Evolutionary conservation across 1,140 invertebrate genomes (phyloP), one percentile per base, ranked within the genome.

Genomic region (Lucilia sericata): DNA sequence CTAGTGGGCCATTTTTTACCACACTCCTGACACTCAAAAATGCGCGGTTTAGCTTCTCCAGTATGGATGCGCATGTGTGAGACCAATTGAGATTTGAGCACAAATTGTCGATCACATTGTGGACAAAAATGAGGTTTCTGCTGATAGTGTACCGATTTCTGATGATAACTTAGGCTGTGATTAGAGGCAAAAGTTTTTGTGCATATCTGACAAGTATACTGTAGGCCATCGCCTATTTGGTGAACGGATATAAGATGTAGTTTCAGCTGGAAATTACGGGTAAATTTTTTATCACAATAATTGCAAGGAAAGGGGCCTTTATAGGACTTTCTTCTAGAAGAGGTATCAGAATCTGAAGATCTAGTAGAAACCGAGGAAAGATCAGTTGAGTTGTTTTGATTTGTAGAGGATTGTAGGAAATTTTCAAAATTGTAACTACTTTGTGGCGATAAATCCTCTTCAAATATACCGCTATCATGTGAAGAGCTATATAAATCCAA

Each of bases 81-180:
- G 1, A 87, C 87, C 9, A 93, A 87, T 84, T 93, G 92, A 19
- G 92, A 93, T n/a, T 90, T 88, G 5, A 91, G 85, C 83, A 92
- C 91, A 82, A 91, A 93, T 7, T 89, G 87, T 5, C 91, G 91
- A 0, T 92, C 91, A 84, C 92, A 93, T 4, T 88, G 86, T 9
- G 87, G 86, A 55, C 92, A 93, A 1, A 85, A 85, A 84, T 91
- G 92, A 13, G 91, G 91, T 0, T 92, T 89, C 36, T 92, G 91
- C 2, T 91, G 89, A 0, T 92, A 92, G 84, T 93, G 92, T 9
- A 89, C 85, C 12, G 90, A 90, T 30, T 87, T 89, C 0, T 86
- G 75, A 81, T 90, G 89, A 84, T 90, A 90, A 19, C 85, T 88
- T 5, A 90, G 86, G 49, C 89, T 89, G 85, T 90, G 89, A 8